Evolutionary conservation across 2,113 vertebrate genomes (phyloP).

Genomic region (Ceyx melanurus): DNA sequence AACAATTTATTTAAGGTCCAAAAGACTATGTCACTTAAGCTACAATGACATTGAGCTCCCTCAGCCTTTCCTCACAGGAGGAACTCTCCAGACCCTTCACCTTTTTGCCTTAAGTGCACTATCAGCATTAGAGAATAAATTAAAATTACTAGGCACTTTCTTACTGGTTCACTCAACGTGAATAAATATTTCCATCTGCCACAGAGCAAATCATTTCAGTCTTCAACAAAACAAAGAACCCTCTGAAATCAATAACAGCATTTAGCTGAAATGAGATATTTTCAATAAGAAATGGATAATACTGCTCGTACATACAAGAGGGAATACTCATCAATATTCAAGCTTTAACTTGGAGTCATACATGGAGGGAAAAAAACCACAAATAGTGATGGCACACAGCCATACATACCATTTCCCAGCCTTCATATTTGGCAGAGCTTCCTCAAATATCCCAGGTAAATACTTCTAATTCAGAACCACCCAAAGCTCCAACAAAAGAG

Average conservation of each 20-base stretch:
- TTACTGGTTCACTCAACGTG: slow-evolving; percentile 10
- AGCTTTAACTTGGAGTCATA: not conserved
- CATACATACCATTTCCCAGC: not conserved
- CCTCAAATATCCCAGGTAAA: not conserved
- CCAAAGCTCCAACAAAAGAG: not conserved
- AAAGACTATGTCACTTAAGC: not conserved
- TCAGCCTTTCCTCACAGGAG: no score
- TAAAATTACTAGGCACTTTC: not conserved
- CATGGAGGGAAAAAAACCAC: not conserved
- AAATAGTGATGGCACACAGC: not conserved
- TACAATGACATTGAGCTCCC: not conserved
- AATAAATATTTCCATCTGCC: slow-evolving; percentile 45
- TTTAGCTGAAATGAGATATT: not conserved
- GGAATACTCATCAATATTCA: not conserved
- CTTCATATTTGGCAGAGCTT: not conserved
- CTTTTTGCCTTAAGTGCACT: not conserved
- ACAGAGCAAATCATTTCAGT: not conserved
- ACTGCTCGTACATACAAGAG: not conserved
- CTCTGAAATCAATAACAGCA: not conserved
- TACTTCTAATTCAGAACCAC: not conserved
- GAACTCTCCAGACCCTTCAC: no score
- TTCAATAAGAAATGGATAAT: not conserved
- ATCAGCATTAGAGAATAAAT: not conserved
- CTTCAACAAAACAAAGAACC: not conserved
- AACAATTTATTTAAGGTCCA: not conserved